Evolutionary conservation across 2,113 vertebrate genomes (phyloP).

Genomic region (Malurus cyaneus): DNA sequence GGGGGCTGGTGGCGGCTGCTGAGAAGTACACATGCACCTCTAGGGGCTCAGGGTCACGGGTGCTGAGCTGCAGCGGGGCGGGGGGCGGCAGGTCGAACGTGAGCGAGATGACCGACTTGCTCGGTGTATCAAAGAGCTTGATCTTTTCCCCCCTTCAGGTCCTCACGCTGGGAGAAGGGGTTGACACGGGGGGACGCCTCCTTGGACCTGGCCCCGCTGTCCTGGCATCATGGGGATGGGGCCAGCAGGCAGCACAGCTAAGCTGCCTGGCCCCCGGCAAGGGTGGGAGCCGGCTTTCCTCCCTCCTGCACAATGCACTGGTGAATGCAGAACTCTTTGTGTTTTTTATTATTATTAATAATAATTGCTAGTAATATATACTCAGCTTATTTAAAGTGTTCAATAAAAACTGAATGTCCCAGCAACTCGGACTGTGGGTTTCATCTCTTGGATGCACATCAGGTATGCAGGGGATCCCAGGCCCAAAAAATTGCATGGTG

Average conservation of each 20-base stretch:
- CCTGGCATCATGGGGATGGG: not conserved
- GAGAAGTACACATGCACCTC: no score
- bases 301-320: slow-evolving; percentile 15
- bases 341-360: slow-evolving; percentile 35
- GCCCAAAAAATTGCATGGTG: not conserved
- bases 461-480: rapidly evolving
- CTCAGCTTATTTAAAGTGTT: slow-evolving; percentile 67
- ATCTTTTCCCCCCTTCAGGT: slow-evolving; percentile 90
- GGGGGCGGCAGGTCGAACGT: no score
- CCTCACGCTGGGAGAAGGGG: slow-evolving; percentile 90
- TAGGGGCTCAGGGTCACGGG: no score
- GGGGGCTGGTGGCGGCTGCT: no score
- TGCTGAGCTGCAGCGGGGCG: no score
- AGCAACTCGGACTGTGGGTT: rapidly evolving
- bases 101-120: no score
- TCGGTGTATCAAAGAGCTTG: slow-evolving; percentile 85
- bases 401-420: slow-evolving; percentile 27
- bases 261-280: not conserved
- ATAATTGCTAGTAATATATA: slow-evolving; percentile 66
- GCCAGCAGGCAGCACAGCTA: not conserved
- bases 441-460: not conserved
- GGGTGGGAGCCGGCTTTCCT: slow-evolving; percentile 34
- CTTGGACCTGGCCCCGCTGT: slow-evolving; percentile 4
- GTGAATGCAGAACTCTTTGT: slow-evolving; percentile 44
- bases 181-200: slow-evolving; percentile 82